Evolutionary conservation across 1,140 invertebrate genomes (phyloP).

Genomic region (Solen grandis): DNA sequence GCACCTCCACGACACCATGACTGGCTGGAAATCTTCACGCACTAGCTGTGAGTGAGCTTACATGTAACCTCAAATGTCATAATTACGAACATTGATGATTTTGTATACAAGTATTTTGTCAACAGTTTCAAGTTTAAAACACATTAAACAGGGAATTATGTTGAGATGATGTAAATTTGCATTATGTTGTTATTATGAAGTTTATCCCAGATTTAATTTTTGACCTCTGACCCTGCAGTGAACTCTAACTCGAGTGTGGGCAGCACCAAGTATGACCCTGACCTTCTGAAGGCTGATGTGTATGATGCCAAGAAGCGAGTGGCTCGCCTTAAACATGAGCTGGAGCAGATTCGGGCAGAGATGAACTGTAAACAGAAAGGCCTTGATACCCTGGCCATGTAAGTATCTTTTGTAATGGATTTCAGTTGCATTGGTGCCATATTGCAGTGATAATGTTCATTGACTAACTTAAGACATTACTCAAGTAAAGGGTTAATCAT

Average conservation of each 20-base stretch:
- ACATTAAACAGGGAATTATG: too few relatives aligned
- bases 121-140: too few relatives aligned
- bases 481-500: not conserved
- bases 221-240: too few relatives aligned
- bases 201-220: too few relatives aligned
- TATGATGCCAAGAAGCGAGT: slow-evolving; percentile 93
- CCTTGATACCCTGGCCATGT: slow-evolving; percentile 94
- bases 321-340: slow-evolving; percentile 92
- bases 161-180: too few relatives aligned
- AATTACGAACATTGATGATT: too few relatives aligned
- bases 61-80: too few relatives aligned
- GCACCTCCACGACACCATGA: slow-evolving; percentile 92
- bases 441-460: not conserved
- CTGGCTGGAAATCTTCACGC: slow-evolving; percentile 83
- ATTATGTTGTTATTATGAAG: too few relatives aligned
- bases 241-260: slow-evolving; percentile 94
- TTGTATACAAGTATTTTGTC: too few relatives aligned
- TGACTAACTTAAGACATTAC: not conserved
- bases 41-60: slow-evolving; percentile 81
- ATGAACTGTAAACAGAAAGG: slow-evolving; percentile 95
- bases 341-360: slow-evolving; percentile 95
- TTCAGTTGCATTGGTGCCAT: not conserved
- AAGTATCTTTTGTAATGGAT: slow-evolving; percentile 82
- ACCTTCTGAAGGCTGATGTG: slow-evolving; percentile 95
- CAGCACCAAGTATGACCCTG: slow-evolving; percentile 94